A percentile compares a stretch with the other conserved stretches of the same genome.
Evolutionary conservation across 2,797 vertebrate genomes (phyloP).

Genomic region (Bufotes viridis): DNA sequence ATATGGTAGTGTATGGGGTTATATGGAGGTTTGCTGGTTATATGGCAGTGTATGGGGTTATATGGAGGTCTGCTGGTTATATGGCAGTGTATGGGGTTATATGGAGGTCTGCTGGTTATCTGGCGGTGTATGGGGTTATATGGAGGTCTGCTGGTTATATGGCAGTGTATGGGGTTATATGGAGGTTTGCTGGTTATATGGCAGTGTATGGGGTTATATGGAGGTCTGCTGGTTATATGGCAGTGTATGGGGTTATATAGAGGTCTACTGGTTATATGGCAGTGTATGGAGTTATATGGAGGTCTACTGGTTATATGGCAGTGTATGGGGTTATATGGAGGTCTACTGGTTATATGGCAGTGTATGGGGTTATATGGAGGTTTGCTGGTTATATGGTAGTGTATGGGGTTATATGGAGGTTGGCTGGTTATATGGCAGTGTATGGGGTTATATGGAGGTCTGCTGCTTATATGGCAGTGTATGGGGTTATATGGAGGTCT

Average conservation of each 20-base stretch:
- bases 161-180: neutral
- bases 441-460: no score
- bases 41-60: neutral
- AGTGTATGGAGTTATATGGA: neutral
- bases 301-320: neutral
- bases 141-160: neutral
- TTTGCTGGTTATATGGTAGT: neutral
- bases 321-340: neutral
- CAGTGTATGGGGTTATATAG: neutral
- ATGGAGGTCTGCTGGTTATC: neutral
- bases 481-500: neutral
- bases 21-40: neutral
- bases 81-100: neutral
- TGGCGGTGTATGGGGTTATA: neutral
- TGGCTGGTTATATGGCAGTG: neutral
- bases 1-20: neutral
- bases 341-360: neutral
- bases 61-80: neutral
- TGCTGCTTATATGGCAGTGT: neutral
- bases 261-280: neutral
- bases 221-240: neutral
- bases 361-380: neutral
- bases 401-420: neutral
- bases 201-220: neutral
- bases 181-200: neutral